A percentile compares a stretch with the other conserved stretches of the same genome.
phyloP scores from a whole-genome alignment of 2,888 invertebrate species.

The Leptopilina syphax region DNA sequence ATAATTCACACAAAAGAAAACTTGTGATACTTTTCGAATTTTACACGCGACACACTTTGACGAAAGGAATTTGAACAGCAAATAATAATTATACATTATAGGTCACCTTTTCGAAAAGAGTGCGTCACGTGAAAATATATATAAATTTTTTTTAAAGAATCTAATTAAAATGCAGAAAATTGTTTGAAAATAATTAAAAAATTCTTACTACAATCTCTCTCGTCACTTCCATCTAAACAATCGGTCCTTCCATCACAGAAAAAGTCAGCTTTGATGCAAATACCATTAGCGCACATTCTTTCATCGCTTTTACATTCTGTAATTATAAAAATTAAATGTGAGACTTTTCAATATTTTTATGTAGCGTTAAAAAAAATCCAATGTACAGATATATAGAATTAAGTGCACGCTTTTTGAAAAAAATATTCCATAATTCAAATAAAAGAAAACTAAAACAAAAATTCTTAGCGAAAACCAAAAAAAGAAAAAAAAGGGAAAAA shows the following conservation, averaged over 20 bases:
- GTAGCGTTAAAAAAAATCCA: not conserved
- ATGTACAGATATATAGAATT: not conserved
- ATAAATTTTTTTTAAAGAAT: not conserved
- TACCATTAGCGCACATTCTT: conserved; percentile 79
- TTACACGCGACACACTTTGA: too few relatives aligned
- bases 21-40: too few relatives aligned
- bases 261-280: conserved; percentile 79
- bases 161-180: conserved; percentile 22
- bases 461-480: not conserved
- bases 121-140: too few relatives aligned
- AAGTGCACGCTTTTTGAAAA: not conserved
- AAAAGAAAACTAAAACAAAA: not conserved
- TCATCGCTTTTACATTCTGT: conserved; percentile 76
- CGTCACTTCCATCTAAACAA: conserved; percentile 82
- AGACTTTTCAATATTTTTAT: not conserved
- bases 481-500: not conserved
- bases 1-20: too few relatives aligned
- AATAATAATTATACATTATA: too few relatives aligned
- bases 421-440: not conserved
- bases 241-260: conserved; percentile 82
- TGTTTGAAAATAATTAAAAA: conserved; percentile 28
- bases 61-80: too few relatives aligned
- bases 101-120: too few relatives aligned
- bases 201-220: conserved; percentile 80
- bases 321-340: conserved; percentile 56